phyloP scores from a whole-genome alignment of 1,140 invertebrate species.

The Olivierus martensii region DNA sequence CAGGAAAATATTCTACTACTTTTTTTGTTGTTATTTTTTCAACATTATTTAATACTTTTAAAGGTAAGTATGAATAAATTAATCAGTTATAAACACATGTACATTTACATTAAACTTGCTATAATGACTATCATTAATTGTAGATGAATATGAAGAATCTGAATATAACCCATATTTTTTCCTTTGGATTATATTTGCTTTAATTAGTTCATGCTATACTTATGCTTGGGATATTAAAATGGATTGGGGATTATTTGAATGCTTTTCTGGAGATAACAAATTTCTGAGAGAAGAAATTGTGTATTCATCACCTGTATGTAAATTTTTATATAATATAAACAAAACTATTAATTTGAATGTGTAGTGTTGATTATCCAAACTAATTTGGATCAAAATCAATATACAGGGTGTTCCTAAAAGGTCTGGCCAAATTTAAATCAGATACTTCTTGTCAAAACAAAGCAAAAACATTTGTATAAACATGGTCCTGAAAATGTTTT shows the following conservation, averaged over 20 bases:
- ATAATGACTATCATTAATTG: background rate
- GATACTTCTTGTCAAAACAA: too few relatives aligned
- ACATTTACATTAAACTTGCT: background rate
- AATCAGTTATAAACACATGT: background rate
- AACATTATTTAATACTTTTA: slow-evolving; percentile 50
- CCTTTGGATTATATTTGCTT: slow-evolving; percentile 55
- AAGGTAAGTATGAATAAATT: slow-evolving; percentile 35
- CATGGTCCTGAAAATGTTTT: too few relatives aligned
- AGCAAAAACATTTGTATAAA: too few relatives aligned
- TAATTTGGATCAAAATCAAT: too few relatives aligned
- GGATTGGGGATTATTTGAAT: slow-evolving; percentile 97
- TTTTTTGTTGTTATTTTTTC: slow-evolving; percentile 87
- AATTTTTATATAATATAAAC: too few relatives aligned
- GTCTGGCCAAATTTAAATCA: too few relatives aligned
- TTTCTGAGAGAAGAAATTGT: slow-evolving; percentile 50
- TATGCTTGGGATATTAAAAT: slow-evolving; percentile 94
- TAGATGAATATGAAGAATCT: slow-evolving; percentile 27
- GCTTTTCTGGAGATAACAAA: slow-evolving; percentile 62
- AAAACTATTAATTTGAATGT: too few relatives aligned
- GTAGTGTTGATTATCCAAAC: too few relatives aligned
- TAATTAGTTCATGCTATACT: slow-evolving; percentile 67
- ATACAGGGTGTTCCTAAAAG: too few relatives aligned
- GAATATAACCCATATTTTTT: slow-evolving; percentile 58
- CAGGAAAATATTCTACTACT: slow-evolving; percentile 95
- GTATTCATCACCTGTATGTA: slow-evolving; percentile 34